Conservation (phyloP, 2,888 invertebrate genomes). For the Crioceris asparagi region DNA sequence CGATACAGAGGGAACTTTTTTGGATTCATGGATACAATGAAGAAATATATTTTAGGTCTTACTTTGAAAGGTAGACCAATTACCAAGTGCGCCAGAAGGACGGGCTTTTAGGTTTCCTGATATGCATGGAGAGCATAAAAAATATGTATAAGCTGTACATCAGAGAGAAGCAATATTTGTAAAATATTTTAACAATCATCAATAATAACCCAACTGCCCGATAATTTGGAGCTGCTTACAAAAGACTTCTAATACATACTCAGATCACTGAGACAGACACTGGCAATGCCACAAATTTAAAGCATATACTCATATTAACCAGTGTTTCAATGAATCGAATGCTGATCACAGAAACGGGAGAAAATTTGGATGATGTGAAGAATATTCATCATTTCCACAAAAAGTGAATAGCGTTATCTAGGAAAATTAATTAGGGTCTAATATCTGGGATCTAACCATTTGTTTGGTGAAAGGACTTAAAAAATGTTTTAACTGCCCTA, state of each 20-base stretch:
- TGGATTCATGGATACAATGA: not conserved
- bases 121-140: slow-evolving; percentile 7
- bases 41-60: slow-evolving; percentile 5
- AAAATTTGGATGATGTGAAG: not conserved
- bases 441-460: slow-evolving; percentile 9
- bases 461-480: slow-evolving; percentile 11
- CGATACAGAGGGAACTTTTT: not conserved
- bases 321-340: not conserved
- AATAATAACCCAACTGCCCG: slow-evolving; percentile 11
- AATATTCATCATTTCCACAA: not conserved
- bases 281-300: slow-evolving; percentile 7
- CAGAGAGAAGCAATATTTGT: slow-evolving; percentile 7
- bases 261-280: slow-evolving; percentile 7
- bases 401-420: not conserved
- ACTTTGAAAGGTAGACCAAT: slow-evolving; percentile 4
- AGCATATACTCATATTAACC: slow-evolving; percentile 7
- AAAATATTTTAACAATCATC: slow-evolving; percentile 4
- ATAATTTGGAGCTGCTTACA: slow-evolving; percentile 10
- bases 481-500: slow-evolving; percentile 8
- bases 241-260: slow-evolving; percentile 8
- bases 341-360: not conserved
- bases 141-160: slow-evolving; percentile 9
- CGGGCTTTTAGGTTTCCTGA: slow-evolving; percentile 13
- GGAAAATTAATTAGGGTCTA: not conserved
- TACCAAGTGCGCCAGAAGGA: slow-evolving; percentile 7